Conservation (phyloP, 1,140 invertebrate species). For the Hylaeus anthracinus region DNA sequence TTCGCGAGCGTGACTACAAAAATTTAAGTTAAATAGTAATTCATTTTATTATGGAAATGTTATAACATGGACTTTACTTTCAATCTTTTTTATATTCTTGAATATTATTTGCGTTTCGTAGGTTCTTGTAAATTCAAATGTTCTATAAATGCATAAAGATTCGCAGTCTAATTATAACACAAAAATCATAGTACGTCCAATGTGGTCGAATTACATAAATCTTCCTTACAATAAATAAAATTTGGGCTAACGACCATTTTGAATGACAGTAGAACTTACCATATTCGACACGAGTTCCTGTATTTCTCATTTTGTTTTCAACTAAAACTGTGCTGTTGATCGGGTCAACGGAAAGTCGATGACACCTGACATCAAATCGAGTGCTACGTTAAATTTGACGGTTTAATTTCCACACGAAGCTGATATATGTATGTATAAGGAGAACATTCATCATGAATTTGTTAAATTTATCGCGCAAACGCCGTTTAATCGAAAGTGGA, state of each 20-base stretch:
- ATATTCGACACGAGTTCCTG: background rate
- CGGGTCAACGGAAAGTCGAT: background rate
- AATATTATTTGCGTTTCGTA: too few relatives aligned
- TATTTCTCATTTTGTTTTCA: background rate
- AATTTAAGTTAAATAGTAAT: too few relatives aligned
- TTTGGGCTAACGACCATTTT: background rate
- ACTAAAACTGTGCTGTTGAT: background rate
- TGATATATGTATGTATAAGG: background rate
- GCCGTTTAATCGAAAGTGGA: slow-evolving; percentile 29
- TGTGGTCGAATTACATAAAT: too few relatives aligned
- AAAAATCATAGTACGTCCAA: too few relatives aligned
- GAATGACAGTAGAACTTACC: background rate
- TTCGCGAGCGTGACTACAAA: too few relatives aligned
- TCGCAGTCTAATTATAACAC: too few relatives aligned
- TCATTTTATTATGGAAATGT: too few relatives aligned
- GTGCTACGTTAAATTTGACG: background rate
- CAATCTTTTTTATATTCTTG: too few relatives aligned
- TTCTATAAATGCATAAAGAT: too few relatives aligned
- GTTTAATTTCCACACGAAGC: background rate
- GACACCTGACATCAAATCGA: background rate
- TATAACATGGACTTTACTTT: too few relatives aligned
- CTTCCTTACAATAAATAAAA: background rate
- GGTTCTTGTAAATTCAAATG: too few relatives aligned
- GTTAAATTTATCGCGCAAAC: slow-evolving; percentile 30
- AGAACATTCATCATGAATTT: background rate